phyloP scores from a whole-genome alignment of 2,797 vertebrate species.

The Rousettus madagascariensis region DNA sequence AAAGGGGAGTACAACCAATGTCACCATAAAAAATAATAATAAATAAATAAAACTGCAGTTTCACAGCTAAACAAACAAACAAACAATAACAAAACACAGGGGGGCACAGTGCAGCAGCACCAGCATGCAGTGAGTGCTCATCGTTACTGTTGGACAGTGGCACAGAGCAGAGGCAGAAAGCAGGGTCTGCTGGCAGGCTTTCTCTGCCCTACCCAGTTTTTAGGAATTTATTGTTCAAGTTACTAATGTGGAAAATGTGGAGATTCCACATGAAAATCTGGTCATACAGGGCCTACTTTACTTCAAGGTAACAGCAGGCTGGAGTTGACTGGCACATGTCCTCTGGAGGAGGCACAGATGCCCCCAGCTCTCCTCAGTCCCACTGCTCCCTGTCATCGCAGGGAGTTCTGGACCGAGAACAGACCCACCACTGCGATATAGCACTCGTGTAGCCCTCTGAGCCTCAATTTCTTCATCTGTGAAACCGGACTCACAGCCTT shows the following conservation, averaged over 20 bases:
- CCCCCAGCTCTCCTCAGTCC: neutral
- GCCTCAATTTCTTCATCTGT: neutral
- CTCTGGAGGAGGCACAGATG: neutral
- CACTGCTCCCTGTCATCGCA: rapidly evolving
- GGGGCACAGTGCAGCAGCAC: rapidly evolving
- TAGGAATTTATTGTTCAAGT: neutral
- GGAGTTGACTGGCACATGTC: neutral
- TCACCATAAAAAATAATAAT: too few species aligned
- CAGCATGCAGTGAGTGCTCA: neutral
- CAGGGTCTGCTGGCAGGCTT: neutral
- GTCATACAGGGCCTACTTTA: neutral
- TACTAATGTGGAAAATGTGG: neutral
- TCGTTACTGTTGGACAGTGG: too few species aligned
- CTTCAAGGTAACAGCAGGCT: neutral
- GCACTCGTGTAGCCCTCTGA: neutral
- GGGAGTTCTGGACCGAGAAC: neutral
- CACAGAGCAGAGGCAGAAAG: neutral
- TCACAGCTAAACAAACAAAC: too few species aligned
- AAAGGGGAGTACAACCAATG: neutral
- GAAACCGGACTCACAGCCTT: neutral
- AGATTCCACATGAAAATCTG: neutral
- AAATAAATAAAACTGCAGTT: too few species aligned
- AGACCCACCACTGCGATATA: neutral
- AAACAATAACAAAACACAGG: too few species aligned
- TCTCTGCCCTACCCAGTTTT: neutral